Evolutionary conservation across 1,140 invertebrate species (phyloP).

Genomic region (Ephestia elutella): DNA sequence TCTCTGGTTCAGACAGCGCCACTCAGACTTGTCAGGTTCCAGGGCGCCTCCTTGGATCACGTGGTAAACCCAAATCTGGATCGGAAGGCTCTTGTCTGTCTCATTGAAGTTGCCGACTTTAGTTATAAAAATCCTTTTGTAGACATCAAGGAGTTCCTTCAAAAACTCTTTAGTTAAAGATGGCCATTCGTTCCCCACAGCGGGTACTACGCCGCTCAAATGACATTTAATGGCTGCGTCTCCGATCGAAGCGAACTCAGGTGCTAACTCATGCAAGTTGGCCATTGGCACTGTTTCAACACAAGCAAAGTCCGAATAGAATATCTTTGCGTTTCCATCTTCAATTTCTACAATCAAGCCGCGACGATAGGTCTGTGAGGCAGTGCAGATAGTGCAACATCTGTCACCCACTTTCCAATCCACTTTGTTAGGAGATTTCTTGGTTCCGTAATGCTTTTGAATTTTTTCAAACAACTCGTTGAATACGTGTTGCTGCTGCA

Average conservation of each 20-base stretch:
- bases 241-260: conserved; percentile 54
- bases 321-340: conserved; percentile 56
- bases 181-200: conserved; percentile 73
- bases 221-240: conserved; percentile 74
- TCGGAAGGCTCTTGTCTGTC: conserved; percentile 68
- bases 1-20: conserved; percentile 72
- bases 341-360: conserved; percentile 66
- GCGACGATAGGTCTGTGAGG: conserved; percentile 72
- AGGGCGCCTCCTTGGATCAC: conserved; percentile 59
- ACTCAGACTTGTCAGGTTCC: conserved; percentile 69
- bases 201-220: conserved; percentile 73
- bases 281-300: conserved; percentile 56
- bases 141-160: conserved; percentile 67
- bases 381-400: conserved; percentile 66
- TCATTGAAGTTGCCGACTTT: conserved; percentile 62
- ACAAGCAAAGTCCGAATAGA: conserved; percentile 73
- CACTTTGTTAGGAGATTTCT: conserved; percentile 29
- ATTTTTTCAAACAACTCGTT: conserved; percentile 58
- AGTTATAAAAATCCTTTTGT: conserved; percentile 60
- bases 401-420: conserved; percentile 59
- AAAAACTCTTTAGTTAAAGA: conserved; percentile 71
- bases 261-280: conserved; percentile 57
- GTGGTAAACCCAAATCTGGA: conserved; percentile 75
- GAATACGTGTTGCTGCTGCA: conserved; percentile 50
- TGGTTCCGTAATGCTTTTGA: conserved; percentile 69